Evolutionary conservation across 2,113 vertebrate species (phyloP).

Genomic region (Gadus chalcogrammus): DNA sequence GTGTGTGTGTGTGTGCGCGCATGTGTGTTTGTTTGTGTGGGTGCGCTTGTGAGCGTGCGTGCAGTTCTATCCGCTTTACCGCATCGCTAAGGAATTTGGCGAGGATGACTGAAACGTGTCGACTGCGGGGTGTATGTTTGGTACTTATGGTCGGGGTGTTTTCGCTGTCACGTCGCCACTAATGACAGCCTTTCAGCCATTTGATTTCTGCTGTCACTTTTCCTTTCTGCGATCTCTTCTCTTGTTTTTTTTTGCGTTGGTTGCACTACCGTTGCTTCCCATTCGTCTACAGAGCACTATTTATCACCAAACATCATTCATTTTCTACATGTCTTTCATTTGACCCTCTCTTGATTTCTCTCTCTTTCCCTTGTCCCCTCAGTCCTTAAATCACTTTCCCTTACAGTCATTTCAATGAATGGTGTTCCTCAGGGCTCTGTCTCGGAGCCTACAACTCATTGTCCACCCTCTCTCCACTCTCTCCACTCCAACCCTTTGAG

Average conservation of each 20-base stretch:
- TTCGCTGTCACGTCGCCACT: conserved; percentile 34
- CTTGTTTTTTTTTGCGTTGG: neutral
- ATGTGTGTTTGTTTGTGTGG: too few relatives aligned
- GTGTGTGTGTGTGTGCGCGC: too few relatives aligned
- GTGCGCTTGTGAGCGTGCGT: neutral
- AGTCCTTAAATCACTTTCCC: conserved; percentile 3
- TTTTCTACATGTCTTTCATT: neutral
- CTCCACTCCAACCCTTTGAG: neutral
- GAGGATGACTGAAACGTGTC: conserved; percentile 9
- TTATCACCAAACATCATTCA: neutral
- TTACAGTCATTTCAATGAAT: conserved; percentile 34
- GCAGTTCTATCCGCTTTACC: neutral
- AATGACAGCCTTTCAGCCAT: conserved; percentile 23
- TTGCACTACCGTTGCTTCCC: too few relatives aligned
- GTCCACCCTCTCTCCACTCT: conserved; percentile 15
- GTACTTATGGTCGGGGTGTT: conserved; percentile 9
- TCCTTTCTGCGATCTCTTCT: neutral
- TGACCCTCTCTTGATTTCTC: neutral
- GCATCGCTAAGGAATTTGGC: conserved; percentile 15
- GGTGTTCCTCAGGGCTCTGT: conserved; percentile 9
- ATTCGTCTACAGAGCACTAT: neutral
- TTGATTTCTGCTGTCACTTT: conserved; percentile 36
- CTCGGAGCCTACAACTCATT: conserved; percentile 16
- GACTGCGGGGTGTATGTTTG: conserved; percentile 12
- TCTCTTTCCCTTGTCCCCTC: conserved; percentile 6